These are phyloP conservation scores for Leucania comma DNA, from an alignment of 2,888 invertebrate genomes.

Conservation along the genomic window DNA sequence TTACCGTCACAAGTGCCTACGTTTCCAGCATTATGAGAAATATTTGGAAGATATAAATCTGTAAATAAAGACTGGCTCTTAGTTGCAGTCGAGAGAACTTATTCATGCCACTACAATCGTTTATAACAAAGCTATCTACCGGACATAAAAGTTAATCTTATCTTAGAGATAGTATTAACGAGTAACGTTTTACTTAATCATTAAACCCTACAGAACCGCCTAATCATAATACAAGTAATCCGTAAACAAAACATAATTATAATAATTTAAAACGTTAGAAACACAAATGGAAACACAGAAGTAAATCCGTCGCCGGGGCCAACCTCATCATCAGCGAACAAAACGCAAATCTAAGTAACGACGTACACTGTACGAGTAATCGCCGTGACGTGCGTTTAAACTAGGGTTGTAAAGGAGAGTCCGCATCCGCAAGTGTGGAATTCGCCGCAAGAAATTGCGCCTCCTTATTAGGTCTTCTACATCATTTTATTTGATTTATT, in stretches of 20 bases:
- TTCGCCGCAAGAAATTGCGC: neutral
- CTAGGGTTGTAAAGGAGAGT: neutral
- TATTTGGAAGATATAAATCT: constrained; percentile 15
- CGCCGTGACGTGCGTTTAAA: constrained; percentile 56
- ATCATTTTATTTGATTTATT: no score
- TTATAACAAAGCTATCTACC: neutral
- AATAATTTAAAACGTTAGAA: constrained; percentile 27
- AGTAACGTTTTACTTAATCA: no score
- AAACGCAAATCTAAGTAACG: constrained; percentile 56
- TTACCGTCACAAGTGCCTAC: constrained; percentile 26
- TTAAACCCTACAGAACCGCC: neutral
- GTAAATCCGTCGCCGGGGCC: constrained; percentile 37
- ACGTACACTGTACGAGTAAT: constrained; percentile 40
- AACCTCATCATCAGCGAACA: constrained; percentile 51
- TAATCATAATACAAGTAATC: constrained; percentile 14
- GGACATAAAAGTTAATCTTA: neutral
- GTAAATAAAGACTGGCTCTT: constrained; percentile 5
- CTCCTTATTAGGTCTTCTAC: neutral
- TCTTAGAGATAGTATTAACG: neutral
- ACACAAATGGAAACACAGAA: constrained; percentile 27
- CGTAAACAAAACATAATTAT: constrained; percentile 16
- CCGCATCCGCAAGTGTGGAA: neutral
- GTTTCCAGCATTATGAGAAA: constrained; percentile 27
- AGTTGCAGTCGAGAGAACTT: neutral
- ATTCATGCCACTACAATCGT: neutral